A percentile compares a stretch with the other conserved stretches of the same genome.
These are phyloP conservation scores for Ellobius talpinus DNA, from an alignment of 2,113 vertebrate genomes.

Conservation along the genomic window DNA sequence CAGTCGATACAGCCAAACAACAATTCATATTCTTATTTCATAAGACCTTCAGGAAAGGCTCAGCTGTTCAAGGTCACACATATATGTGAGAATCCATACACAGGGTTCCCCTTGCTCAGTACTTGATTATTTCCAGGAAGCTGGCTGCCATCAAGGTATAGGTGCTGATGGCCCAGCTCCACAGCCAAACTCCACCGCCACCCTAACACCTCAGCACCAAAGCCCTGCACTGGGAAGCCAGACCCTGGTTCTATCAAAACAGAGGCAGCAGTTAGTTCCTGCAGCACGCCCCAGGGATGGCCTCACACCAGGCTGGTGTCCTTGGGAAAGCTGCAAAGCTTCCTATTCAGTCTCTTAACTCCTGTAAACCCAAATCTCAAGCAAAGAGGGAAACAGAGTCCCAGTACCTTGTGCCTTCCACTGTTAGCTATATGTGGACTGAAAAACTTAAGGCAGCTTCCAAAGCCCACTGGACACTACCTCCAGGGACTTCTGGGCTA, in stretches of 20 bases:
- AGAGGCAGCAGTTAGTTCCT: slow-evolving; percentile 10
- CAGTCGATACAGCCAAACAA: neutral
- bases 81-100: slow-evolving; percentile 42
- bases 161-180: slow-evolving; percentile 31
- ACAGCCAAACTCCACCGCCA: neutral
- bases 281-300: slow-evolving; percentile 52
- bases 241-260: slow-evolving; percentile 37
- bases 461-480: neutral
- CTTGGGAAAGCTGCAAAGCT: slow-evolving; percentile 72
- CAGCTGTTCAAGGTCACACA: slow-evolving; percentile 70
- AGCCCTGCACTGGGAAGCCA: slow-evolving; percentile 38
- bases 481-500: neutral
- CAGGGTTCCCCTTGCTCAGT: slow-evolving; percentile 14
- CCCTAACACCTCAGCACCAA: neutral
- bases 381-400: neutral
- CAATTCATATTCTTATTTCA: slow-evolving; percentile 48
- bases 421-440: neutral
- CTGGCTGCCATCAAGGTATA: slow-evolving; percentile 23
- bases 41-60: slow-evolving; percentile 38
- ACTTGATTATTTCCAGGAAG: slow-evolving; percentile 59
- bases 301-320: slow-evolving; percentile 55
- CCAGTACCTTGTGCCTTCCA: neutral
- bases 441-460: neutral
- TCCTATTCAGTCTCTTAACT: slow-evolving; percentile 53
- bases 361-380: slow-evolving; percentile 39